These are phyloP conservation scores for Ptilonorhynchus violaceus DNA, from an alignment of 2,113 vertebrate species.

Conservation along the genomic window DNA sequence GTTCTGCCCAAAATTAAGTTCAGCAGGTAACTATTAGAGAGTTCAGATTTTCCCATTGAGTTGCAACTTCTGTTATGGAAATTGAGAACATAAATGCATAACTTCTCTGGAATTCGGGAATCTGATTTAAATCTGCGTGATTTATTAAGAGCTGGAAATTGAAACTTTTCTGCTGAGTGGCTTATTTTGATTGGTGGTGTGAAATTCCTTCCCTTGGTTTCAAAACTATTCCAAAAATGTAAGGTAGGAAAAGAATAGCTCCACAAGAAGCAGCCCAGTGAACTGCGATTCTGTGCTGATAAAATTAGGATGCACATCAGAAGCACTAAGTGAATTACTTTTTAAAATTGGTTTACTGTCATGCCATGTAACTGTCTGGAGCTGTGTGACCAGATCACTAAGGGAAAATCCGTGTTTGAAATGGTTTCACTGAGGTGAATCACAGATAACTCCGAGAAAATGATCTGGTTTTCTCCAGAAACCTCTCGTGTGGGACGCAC, in stretches of 20 bases:
- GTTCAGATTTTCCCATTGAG: conserved; percentile 8
- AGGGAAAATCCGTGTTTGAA: background rate
- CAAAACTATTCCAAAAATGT: conserved; percentile 19
- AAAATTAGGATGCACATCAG: background rate
- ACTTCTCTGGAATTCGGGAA: background rate
- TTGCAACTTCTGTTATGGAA: conserved; percentile 16
- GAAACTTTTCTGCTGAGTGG: conserved; percentile 33
- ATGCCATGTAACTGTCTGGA: background rate
- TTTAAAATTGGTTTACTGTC: background rate
- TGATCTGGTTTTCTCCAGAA: background rate
- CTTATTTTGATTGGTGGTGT: conserved; percentile 2
- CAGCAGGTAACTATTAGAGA: conserved; percentile 8
- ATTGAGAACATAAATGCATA: conserved; percentile 11
- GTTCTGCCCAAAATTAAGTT: background rate
- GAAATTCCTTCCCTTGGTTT: conserved; percentile 12
- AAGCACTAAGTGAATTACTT: background rate
- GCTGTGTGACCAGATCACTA: background rate
- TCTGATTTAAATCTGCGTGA: conserved; percentile 18
- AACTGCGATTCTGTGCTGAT: background rate
- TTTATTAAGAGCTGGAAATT: conserved; percentile 43
- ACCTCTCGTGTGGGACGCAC: background rate
- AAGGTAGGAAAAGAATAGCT: background rate
- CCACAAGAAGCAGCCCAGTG: background rate
- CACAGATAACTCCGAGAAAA: background rate
- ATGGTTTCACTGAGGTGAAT: background rate